phyloP scores from a whole-genome alignment of 35 echinoderm and acorn worm genomes.

The Apostichopus parvimensis region DNA sequence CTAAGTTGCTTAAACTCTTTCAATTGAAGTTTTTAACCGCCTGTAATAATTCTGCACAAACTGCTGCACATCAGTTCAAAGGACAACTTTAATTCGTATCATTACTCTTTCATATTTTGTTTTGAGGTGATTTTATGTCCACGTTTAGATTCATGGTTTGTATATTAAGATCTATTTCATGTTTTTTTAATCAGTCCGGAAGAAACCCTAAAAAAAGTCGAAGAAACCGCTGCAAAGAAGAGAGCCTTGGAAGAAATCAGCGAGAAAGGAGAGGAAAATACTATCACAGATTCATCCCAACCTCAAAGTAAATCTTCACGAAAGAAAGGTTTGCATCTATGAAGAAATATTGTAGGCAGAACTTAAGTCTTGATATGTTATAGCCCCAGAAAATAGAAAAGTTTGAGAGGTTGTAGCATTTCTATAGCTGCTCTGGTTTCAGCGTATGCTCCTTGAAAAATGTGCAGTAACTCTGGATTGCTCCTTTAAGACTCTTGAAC shows the following conservation, averaged over 20 bases:
- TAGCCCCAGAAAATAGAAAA: no score
- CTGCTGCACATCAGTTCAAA: background rate
- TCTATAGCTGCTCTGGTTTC: no score
- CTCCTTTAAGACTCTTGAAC: no score
- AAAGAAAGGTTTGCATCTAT: background rate
- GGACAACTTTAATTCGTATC: background rate
- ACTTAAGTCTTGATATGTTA: no score
- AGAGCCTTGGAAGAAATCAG: background rate
- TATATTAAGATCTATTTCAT: background rate
- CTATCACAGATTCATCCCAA: background rate
- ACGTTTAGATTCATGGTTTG: background rate
- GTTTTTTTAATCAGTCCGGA: background rate
- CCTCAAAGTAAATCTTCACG: background rate
- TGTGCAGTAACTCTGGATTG: no score
- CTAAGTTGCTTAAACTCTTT: no score
- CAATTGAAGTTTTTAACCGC: no score
- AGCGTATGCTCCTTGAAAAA: no score
- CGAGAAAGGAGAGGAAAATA: background rate
- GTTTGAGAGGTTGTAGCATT: no score
- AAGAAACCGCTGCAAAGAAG: background rate
- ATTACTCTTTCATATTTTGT: background rate
- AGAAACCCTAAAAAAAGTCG: slow-evolving; percentile 10
- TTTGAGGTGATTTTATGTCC: background rate
- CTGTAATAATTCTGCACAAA: no score
- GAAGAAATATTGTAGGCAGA: no score